phyloP scores from a whole-genome alignment of 2,888 invertebrate species.

The Drosophila tanythrix region DNA sequence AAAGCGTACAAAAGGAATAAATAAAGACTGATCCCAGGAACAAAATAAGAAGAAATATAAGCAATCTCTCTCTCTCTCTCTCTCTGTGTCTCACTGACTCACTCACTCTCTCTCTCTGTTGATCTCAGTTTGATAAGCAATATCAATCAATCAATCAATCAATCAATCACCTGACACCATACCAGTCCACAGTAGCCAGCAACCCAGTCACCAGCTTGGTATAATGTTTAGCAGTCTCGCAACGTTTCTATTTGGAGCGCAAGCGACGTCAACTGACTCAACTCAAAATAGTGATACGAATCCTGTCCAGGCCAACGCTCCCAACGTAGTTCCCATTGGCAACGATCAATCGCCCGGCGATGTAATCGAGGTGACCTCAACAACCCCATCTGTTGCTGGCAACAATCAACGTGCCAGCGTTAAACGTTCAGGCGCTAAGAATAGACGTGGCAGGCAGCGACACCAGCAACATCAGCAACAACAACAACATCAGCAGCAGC shows the following conservation, averaged over 20 bases:
- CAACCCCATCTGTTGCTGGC: slow-evolving; percentile 82
- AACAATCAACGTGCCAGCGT: slow-evolving; percentile 35
- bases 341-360: slow-evolving; percentile 61
- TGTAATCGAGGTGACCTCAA: slow-evolving; percentile 80
- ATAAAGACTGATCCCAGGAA: slow-evolving; percentile 41
- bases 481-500: slow-evolving; percentile 31
- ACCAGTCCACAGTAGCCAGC: slow-evolving; percentile 15
- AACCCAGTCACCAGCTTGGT: slow-evolving; percentile 51
- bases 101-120: slow-evolving; percentile 32
- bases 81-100: background rate
- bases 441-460: slow-evolving; percentile 53
- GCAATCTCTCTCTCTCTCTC: slow-evolving; percentile 58
- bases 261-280: slow-evolving; percentile 74
- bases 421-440: slow-evolving; percentile 42
- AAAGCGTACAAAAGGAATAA: slow-evolving; percentile 5
- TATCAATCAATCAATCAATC: slow-evolving; percentile 30
- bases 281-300: slow-evolving; percentile 49
- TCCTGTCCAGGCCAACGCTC: slow-evolving; percentile 49
- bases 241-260: slow-evolving; percentile 86
- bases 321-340: slow-evolving; percentile 36
- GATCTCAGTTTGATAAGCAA: slow-evolving; percentile 71
- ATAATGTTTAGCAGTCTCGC: slow-evolving; percentile 88
- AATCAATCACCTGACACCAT: slow-evolving; percentile 9
- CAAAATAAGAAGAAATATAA: slow-evolving; percentile 40
- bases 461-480: slow-evolving; percentile 42